Evolutionary conservation across 2,113 vertebrate species (phyloP).

Genomic region (Eudyptes chrysolophus): DNA sequence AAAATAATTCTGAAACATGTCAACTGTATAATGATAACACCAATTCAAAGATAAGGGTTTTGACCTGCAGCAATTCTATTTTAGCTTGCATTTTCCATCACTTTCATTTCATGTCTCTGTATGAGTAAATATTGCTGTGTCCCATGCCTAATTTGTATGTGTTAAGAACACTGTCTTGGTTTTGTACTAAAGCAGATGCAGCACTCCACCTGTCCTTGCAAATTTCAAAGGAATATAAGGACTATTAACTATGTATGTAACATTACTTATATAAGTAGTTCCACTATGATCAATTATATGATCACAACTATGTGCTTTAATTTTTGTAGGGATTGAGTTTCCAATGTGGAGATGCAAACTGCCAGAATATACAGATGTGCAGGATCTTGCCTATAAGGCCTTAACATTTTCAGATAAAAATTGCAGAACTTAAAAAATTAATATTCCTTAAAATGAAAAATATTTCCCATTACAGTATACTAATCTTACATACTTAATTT

Average conservation of each 20-base stretch:
- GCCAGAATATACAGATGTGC: background rate
- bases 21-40: background rate
- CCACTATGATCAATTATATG: background rate
- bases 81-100: background rate
- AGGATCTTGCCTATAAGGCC: background rate
- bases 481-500: background rate
- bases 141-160: background rate
- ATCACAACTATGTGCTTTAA: background rate
- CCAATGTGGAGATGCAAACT: background rate
- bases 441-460: background rate
- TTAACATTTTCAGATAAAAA: background rate
- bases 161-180: background rate
- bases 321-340: background rate
- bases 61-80: background rate
- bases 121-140: background rate
- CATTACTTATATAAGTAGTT: background rate
- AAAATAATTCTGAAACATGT: background rate
- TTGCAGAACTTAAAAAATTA: background rate
- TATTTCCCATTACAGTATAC: background rate
- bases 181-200: background rate
- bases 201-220: background rate
- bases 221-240: background rate
- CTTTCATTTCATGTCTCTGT: background rate
- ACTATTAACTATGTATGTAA: background rate
- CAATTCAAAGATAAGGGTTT: background rate